phyloP scores from a whole-genome alignment of 2,888 invertebrate genomes.

The Chelonus formosanus region DNA sequence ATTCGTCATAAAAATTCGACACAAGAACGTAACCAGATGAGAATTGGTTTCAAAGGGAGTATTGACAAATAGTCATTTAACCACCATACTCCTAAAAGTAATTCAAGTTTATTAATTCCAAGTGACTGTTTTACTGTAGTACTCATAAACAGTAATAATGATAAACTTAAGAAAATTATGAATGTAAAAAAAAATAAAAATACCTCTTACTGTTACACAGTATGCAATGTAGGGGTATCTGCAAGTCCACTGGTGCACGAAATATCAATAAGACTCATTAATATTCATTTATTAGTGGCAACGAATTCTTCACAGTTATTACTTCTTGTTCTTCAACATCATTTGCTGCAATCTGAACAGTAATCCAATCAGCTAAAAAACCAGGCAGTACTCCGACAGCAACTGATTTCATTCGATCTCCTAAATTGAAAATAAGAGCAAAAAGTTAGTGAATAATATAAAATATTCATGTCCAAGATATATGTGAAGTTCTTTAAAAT shows the following conservation, averaged over 20 bases:
- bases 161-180: too few relatives aligned
- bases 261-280: neutral
- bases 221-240: too few relatives aligned
- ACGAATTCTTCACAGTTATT: neutral
- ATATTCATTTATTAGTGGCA: slow-evolving; percentile 3
- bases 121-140: too few relatives aligned
- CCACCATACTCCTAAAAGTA: too few relatives aligned
- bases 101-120: too few relatives aligned
- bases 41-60: neutral
- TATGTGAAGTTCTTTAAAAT: too few relatives aligned
- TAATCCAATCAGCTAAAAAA: slow-evolving; percentile 43
- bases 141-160: too few relatives aligned
- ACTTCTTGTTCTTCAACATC: neutral
- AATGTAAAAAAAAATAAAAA: too few relatives aligned
- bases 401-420: slow-evolving; percentile 44
- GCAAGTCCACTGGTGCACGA: too few relatives aligned
- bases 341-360: slow-evolving; percentile 38
- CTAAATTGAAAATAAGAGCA: slow-evolving; percentile 31
- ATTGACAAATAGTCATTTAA: too few relatives aligned
- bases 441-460: neutral
- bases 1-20: slow-evolving; percentile 11
- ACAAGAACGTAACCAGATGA: slow-evolving; percentile 8
- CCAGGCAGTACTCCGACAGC: slow-evolving; percentile 41
- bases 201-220: too few relatives aligned
- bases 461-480: too few relatives aligned